A percentile compares a stretch with the other conserved stretches of the same genome.
Conservation (phyloP, 1,140 invertebrate genomes). For the Episyrphus balteatus region DNA sequence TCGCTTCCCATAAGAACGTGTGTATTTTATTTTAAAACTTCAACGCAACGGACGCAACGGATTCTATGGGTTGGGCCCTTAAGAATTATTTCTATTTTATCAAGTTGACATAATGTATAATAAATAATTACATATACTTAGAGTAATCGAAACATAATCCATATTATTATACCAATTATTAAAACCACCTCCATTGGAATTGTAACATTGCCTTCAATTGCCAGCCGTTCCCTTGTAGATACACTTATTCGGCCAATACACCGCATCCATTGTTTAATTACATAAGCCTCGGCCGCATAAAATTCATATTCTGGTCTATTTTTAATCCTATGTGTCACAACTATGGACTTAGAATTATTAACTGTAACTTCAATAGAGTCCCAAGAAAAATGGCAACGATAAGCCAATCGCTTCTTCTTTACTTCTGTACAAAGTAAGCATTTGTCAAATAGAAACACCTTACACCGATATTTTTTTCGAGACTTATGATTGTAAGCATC, state of each 20-base stretch:
- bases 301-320: conserved; percentile 20
- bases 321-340: not conserved
- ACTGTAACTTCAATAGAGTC: conserved; percentile 24
- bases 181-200: conserved; percentile 32
- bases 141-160: conserved; percentile 25
- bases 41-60: too few relatives aligned
- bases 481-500: conserved; percentile 28
- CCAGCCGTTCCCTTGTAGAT: conserved; percentile 18
- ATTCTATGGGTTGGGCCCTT: too few relatives aligned
- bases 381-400: conserved; percentile 29
- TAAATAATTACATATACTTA: too few relatives aligned
- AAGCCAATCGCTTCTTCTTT: conserved; percentile 22
- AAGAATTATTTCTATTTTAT: too few relatives aligned
- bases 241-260: conserved; percentile 29
- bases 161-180: conserved; percentile 19
- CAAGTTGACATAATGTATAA: too few relatives aligned
- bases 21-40: too few relatives aligned
- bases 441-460: conserved; percentile 32
- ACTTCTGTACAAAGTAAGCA: conserved; percentile 30
- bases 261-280: conserved; percentile 28
- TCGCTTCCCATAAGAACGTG: too few relatives aligned
- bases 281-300: conserved; percentile 18
- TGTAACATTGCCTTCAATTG: conserved; percentile 19
- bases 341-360: conserved; percentile 6
- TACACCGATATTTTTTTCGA: conserved; percentile 26